Conservation (phyloP, 2,888 invertebrate genomes). For the Macrosoma leucophasiata region DNA sequence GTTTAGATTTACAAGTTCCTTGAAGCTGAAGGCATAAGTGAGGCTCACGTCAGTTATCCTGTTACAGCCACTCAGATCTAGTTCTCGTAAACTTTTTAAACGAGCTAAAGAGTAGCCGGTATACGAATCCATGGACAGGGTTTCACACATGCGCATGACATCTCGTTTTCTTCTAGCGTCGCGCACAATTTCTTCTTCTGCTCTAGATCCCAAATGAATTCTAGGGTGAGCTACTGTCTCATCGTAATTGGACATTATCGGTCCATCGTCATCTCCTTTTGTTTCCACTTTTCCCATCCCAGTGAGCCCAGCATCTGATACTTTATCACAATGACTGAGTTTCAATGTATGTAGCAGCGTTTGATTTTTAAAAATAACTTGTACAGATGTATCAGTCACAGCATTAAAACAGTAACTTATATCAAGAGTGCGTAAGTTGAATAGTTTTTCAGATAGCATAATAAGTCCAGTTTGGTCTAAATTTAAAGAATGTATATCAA, state of each 20-base stretch:
- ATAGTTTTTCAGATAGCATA: constrained; percentile 74
- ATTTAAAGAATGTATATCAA: constrained; percentile 76
- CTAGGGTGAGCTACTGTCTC: constrained; percentile 38
- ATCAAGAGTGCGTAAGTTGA: constrained; percentile 76
- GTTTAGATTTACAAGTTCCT: constrained; percentile 77
- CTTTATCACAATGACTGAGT: constrained; percentile 79
- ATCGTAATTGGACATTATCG: constrained; percentile 48
- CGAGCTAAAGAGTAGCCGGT: constrained; percentile 72
- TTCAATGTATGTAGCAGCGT: constrained; percentile 74
- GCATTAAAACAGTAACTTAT: constrained; percentile 81
- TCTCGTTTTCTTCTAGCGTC: constrained; percentile 80
- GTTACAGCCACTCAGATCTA: constrained; percentile 81
- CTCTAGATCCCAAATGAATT: constrained; percentile 79
- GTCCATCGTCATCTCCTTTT: constrained; percentile 41
- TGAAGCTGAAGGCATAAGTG: constrained; percentile 79
- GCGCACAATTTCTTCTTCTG: constrained; percentile 80
- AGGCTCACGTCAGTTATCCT: constrained; percentile 83
- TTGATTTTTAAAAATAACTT: constrained; percentile 80
- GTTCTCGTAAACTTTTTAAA: constrained; percentile 68
- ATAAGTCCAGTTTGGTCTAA: constrained; percentile 78
- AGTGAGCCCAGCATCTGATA: constrained; percentile 82
- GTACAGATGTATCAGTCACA: constrained; percentile 81
- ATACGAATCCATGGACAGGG: constrained; percentile 51
- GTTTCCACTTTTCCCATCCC: constrained; percentile 75
- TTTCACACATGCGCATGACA: constrained; percentile 78